These are phyloP conservation scores for Stichopus horrens DNA, from an alignment of 53 echinoderm and acorn worm species.

Conservation along the genomic window DNA sequence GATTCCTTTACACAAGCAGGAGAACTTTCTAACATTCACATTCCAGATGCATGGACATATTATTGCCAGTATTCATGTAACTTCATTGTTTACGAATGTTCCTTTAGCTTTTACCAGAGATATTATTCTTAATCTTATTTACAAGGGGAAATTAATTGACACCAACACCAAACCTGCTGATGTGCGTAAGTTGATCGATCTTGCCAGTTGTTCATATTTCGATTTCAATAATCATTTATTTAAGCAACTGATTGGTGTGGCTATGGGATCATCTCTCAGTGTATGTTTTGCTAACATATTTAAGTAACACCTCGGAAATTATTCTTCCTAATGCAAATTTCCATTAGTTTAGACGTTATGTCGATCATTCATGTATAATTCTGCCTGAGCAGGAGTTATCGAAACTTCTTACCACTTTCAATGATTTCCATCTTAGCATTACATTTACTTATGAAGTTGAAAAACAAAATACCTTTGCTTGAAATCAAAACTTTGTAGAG, in stretches of 20 bases:
- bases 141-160: not conserved
- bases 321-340: not conserved
- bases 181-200: not conserved
- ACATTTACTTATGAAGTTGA: too few species aligned
- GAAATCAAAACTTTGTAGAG: too few species aligned
- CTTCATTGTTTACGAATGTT: not conserved
- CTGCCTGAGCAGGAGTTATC: not conserved
- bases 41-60: not conserved
- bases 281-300: not conserved
- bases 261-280: slow-evolving; percentile 3
- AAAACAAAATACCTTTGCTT: too few species aligned
- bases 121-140: not conserved
- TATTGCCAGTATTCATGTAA: not conserved
- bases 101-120: not conserved
- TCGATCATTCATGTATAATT: too few species aligned
- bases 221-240: not conserved
- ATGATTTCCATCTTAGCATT: too few species aligned
- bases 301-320: not conserved
- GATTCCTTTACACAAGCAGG: slow-evolving; percentile 8
- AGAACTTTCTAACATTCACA: not conserved
- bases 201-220: not conserved
- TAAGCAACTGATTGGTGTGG: too few species aligned
- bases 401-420: not conserved
- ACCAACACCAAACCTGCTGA: not conserved
- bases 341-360: too few species aligned